Base-by-base conservation (phyloP, 1,140 invertebrate genomes). In the Anastatus disparis region DNA sequence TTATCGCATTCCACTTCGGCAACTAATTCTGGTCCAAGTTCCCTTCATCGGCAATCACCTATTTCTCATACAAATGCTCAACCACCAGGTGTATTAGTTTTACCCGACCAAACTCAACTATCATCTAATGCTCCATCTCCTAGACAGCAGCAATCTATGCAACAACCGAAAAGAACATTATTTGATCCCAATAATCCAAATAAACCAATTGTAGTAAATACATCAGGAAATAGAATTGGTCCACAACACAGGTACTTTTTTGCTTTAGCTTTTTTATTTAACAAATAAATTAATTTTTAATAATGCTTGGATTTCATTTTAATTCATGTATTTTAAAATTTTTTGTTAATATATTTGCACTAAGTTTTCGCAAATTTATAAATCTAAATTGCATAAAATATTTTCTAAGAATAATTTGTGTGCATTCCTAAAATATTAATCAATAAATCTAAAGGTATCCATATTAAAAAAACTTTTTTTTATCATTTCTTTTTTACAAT, bases 161-260 rank as follows among this genome's bases (percentile, higher is more conserved):
- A 63, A 10, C 82, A 82, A 62, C 87, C 87, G 61, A 87, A 87
- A 73, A 87, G 87, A 76, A 88, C 85, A 8, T 76, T 92, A 15
- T 92, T 89, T 78, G 90, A 92, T 82, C 91, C 89, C 3, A 90
- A 91, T 73, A 92, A 92, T 84, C 91, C 91, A 2, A 87, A 87
- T 72, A 91, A 90, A 81, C 91, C 91, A 17, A 91, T 92, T 68
- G 85, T 91, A 73, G 87, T 91, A 17, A 87, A 84, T 69, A 84
- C 87, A 29, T 74, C 86, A 29, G 86, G 82, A 62, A 83, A 73
- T 63, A 81, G 88, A 81, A 74, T 75, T 27, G 75, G 67, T 42
- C 24, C 75, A 27, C 79, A 80, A 62, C 65, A 74, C 38, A 84
- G 80, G 83, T 82, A 72, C 70, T 63, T 26, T 67, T 65, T n/a